Evolutionary conservation across 2,113 vertebrate species (phyloP).

Genomic region (Pteruthius melanotis): DNA sequence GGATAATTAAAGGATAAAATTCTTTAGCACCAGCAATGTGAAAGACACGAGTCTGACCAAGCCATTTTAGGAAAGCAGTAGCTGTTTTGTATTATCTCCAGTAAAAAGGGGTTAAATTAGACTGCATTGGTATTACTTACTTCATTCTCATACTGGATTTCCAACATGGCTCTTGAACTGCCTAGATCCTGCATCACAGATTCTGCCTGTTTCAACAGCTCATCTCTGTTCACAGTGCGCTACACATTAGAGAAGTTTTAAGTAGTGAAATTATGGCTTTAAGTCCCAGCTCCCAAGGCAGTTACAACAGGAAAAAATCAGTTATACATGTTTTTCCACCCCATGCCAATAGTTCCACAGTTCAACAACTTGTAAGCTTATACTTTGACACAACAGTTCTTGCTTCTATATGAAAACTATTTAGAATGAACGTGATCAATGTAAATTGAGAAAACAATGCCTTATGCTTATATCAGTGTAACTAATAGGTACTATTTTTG

Average conservation of each 20-base stretch:
- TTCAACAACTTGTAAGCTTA: background rate
- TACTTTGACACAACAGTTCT: background rate
- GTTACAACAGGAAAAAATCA: background rate
- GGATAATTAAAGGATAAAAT: background rate
- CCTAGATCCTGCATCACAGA: constrained; percentile 99
- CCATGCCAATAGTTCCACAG: background rate
- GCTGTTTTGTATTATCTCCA: background rate
- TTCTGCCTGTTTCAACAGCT: constrained; percentile 96
- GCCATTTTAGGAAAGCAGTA: background rate
- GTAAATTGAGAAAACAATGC: background rate
- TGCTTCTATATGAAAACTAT: background rate
- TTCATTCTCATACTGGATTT: constrained; percentile 99
- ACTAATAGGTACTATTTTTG: background rate
- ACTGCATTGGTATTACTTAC: constrained; percentile 73
- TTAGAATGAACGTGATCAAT: background rate
- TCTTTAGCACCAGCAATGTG: background rate
- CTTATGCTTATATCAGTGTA: background rate
- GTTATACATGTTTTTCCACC: background rate
- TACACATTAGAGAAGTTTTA: constrained; percentile 62
- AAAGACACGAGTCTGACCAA: background rate
- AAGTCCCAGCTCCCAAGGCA: constrained; percentile 19
- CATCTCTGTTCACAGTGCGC: constrained; percentile 98
- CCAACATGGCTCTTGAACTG: constrained; percentile 97
- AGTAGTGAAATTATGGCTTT: constrained; percentile 15
- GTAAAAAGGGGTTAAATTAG: background rate